Evolutionary conservation across 1,140 invertebrate species (phyloP).

Genomic region (Macrotrachela quadricornifera): DNA sequence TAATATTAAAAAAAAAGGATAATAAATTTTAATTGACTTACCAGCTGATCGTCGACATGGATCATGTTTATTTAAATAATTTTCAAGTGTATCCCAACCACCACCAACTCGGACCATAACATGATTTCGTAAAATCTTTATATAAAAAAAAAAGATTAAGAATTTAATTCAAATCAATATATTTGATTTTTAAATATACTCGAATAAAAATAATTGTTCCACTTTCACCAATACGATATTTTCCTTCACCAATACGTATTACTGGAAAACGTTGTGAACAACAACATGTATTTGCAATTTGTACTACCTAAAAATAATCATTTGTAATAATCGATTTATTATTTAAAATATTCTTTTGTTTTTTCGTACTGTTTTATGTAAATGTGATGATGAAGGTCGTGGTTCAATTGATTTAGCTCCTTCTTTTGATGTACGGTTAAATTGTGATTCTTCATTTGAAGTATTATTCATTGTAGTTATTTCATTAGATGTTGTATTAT

Average conservation of each 20-base stretch:
- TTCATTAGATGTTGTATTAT: too few species aligned
- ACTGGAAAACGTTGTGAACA: slow-evolving; percentile 89
- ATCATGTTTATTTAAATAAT: slow-evolving; percentile 86
- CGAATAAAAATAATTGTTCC: slow-evolving; percentile 79
- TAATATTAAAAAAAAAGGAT: too few species aligned
- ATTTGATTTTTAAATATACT: slow-evolving; percentile 39
- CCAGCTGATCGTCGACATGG: slow-evolving; percentile 44
- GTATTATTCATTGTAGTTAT: too few species aligned
- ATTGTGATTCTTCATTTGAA: too few species aligned
- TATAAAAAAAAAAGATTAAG: neutral
- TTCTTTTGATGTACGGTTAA: too few species aligned
- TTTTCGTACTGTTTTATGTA: too few species aligned
- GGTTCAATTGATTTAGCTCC: too few species aligned
- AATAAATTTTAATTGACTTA: too few species aligned
- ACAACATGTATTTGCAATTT: slow-evolving; percentile 61
- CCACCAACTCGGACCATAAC: slow-evolving; percentile 93
- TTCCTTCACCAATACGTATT: slow-evolving; percentile 81
- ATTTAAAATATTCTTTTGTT: too few species aligned
- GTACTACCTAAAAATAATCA: too few species aligned
- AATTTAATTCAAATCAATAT: neutral
- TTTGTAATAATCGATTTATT: too few species aligned
- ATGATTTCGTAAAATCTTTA: slow-evolving; percentile 71
- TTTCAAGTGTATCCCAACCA: slow-evolving; percentile 82
- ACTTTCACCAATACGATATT: slow-evolving; percentile 81
- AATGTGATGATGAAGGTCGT: too few species aligned